Evolutionary conservation across 1,140 invertebrate species (phyloP), one percentile per base, ranked within the genome.

Genomic region (Lamellibrachia luymesi): DNA sequence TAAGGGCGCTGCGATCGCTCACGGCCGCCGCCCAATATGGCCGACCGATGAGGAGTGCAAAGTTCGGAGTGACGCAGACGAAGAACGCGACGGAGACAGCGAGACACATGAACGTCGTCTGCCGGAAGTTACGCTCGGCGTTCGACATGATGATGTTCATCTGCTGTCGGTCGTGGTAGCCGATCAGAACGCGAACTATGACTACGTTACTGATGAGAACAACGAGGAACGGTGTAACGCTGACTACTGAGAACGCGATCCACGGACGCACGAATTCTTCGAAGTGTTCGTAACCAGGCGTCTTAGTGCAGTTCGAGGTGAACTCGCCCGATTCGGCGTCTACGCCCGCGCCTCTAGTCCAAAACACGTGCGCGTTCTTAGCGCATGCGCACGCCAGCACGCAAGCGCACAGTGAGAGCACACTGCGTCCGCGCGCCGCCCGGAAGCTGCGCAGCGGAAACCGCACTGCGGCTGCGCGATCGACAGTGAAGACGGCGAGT

Each of bases 391-490:
- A 93, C 22, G 50, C 38, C 25, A 38, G 90, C 64, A 80, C 64
- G 64, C 64, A 80, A 10, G 64, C 64, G 64, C 64, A 80, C 64
- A 80, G 64, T 22, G 64, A 1, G 7, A 80, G 13, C 64, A 80
- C 64, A 22, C 64, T 22, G 64, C 64, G 64, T 90, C 50, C 80
- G 50, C 52, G 25, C 50, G 38, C 27, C 64, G 64, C 64, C 13
- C 64, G 64, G 64, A 80, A 17, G 80, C 92, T 93, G n/a, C 93
- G 49, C 51, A 94, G 93, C 22, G 94, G 94, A 51, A 94, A 92
- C 89, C 94, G 93, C 2, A 94, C 94, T 50, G 94, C 94, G 49
- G 94, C 93, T 51, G 93, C 94, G 4, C 94, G 90, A 50, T 94
- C 94, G 51, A 94, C 56, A 6, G 94, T 94, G 92, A 94, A 94